These are phyloP conservation scores for Catharus minimus DNA, from an alignment of 2,113 vertebrate species.

Conservation along the genomic window DNA sequence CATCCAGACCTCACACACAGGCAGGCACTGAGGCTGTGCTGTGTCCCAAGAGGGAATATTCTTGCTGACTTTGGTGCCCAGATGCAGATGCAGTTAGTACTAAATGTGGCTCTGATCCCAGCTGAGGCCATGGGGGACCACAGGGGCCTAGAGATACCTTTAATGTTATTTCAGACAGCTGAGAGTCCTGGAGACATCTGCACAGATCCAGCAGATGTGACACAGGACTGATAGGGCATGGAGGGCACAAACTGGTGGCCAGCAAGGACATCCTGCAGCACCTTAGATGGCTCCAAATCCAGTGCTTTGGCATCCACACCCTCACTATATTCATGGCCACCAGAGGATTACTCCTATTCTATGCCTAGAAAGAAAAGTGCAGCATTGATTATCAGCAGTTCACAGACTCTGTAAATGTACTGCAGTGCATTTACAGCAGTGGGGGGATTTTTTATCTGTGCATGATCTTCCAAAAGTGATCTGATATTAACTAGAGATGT, in stretches of 20 bases:
- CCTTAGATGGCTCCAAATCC: neutral
- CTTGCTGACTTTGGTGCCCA: neutral
- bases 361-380: neutral
- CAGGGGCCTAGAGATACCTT: neutral
- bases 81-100: neutral
- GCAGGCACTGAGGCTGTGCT: neutral
- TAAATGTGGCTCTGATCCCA: neutral
- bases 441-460: neutral
- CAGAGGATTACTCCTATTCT: neutral
- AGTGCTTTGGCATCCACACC: neutral
- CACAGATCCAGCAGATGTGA: neutral
- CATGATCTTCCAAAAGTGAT: neutral
- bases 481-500: neutral
- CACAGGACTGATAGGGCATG: fast-evolving
- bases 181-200: neutral
- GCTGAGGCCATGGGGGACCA: neutral
- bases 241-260: neutral
- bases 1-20: neutral
- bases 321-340: neutral
- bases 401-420: neutral
- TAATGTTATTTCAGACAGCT: neutral
- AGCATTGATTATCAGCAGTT: neutral
- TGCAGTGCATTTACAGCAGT: neutral
- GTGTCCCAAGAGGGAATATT: neutral
- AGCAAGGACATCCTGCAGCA: neutral